Evolutionary conservation across 2,888 invertebrate species (phyloP), one percentile per base, ranked within the genome.

Genomic region (Cephalotes varians): DNA sequence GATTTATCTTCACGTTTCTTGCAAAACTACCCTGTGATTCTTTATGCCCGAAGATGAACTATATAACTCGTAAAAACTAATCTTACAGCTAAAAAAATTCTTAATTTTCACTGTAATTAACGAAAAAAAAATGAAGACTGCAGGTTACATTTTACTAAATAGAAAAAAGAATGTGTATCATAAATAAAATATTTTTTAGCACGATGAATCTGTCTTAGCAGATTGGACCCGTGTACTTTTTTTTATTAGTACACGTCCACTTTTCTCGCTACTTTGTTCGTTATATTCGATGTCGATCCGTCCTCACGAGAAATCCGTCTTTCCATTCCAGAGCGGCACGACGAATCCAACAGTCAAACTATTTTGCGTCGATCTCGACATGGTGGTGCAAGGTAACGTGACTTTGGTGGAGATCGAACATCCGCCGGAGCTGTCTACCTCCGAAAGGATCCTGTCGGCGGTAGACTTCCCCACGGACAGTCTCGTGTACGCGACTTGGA

Each of bases 401-500:
- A 92, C 82, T 80, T 94, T 94, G 84, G 90, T 93, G 85, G 93
- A 92, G 88, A 93, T 95, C 91, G 92, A 94, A 88, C 93, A 92
- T 87, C 94, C 94, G n/a, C 84, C 90, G 62, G 89, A 94, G 83
- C 88, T 94, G 77, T 86, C 87, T 90, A 93, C 88, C 81, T 93
- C 94, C 10, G 94, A 96, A 89, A 96, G 96, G 58, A 96, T 97
- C 88, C 93, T 97, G 88, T 96, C 97, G 71, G 95, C 96, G 0
- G 97, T 98, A n/a, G 95, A 96, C 65, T 99, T 98, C 96, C 96
- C 97, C 67, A 96, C 96, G 81, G 96, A 97, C 86, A 95, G 96
- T 49, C 95, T 96, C 18, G 95, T 98, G 18, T 96, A 97, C 10
- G 96, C 98, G 18, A 96, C 98, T 84, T 99, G 98, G 98, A 97